Evolutionary conservation across 2,113 vertebrate genomes (phyloP).

Genomic region (Maccullochella peelii): DNA sequence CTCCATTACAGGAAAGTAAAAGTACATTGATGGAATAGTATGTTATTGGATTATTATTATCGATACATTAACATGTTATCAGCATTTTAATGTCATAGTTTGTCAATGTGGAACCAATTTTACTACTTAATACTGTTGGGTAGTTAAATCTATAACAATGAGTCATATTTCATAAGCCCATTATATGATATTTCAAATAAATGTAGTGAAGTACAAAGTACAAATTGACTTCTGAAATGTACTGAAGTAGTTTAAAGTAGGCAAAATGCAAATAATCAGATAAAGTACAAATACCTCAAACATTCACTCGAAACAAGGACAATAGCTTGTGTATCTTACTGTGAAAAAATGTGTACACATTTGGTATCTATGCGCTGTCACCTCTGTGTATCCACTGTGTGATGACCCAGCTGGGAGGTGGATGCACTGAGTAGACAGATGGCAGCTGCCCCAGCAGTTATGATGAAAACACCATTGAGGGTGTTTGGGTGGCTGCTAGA

Average conservation of each 20-base stretch:
- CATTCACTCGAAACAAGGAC: not conserved
- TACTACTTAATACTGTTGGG: not conserved
- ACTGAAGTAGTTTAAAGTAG: not conserved
- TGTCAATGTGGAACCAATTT: not conserved
- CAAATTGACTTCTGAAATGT: not conserved
- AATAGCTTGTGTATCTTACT: not conserved
- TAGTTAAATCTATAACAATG: not conserved
- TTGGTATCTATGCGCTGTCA: not conserved
- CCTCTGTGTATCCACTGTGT: not conserved
- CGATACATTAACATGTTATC: no score
- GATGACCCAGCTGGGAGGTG: constrained; percentile 20
- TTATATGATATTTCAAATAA: not conserved
- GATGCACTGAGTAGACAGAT: constrained; percentile 28
- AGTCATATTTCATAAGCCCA: not conserved
- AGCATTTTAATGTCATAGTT: no score
- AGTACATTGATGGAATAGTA: not conserved
- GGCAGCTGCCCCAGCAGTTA: constrained; percentile 41
- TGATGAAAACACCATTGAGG: constrained; percentile 46
- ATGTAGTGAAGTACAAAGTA: not conserved
- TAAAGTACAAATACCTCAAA: not conserved
- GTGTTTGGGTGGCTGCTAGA: constrained; percentile 48
- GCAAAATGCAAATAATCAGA: not conserved
- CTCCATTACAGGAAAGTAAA: not conserved
- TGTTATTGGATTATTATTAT: no score
- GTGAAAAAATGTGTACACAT: not conserved